phyloP scores from a whole-genome alignment of 2,888 invertebrate genomes.

The Drosophila pegasa region DNA sequence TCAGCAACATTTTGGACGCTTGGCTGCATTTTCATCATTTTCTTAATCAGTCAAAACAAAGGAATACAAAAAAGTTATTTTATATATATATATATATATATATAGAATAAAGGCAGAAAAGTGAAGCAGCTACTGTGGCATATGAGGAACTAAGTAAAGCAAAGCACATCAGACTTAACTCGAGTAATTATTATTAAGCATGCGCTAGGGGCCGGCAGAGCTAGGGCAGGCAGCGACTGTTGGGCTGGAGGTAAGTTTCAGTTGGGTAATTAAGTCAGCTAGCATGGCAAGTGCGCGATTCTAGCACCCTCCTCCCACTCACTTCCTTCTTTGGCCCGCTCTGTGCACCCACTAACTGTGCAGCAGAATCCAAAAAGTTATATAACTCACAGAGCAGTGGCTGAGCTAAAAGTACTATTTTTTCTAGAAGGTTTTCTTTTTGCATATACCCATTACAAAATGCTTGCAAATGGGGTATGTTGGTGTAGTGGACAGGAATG shows the following conservation, averaged over 20 bases:
- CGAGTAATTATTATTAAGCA: constrained; percentile 51
- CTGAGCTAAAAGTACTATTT: constrained; percentile 6
- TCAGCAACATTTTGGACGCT: constrained; percentile 69
- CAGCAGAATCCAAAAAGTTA: constrained; percentile 43
- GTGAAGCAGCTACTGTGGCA: constrained; percentile 34
- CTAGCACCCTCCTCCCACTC: not conserved
- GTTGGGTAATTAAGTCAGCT: constrained; percentile 66
- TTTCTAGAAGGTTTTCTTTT: constrained; percentile 1
- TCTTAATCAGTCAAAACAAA: constrained; percentile 73
- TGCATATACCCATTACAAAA: not conserved
- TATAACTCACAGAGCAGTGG: constrained; percentile 43
- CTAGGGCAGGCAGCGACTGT: not conserved
- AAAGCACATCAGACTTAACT: constrained; percentile 18
- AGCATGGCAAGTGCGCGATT: constrained; percentile 71
- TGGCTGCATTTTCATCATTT: constrained; percentile 71
- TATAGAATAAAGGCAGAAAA: constrained; percentile 19
- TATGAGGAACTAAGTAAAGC: constrained; percentile 39
- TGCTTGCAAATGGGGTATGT: not conserved
- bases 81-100: not conserved
- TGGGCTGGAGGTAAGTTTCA: constrained; percentile 31
- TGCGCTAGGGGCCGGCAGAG: not conserved
- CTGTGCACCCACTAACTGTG: constrained; percentile 13
- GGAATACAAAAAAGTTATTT: constrained; percentile 21
- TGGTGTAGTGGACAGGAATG: not conserved
- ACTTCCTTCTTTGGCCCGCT: not conserved